These are phyloP conservation scores for Kuschelorhynchus macadamiae DNA, from an alignment of 2,888 invertebrate species.

Conservation along the genomic window DNA sequence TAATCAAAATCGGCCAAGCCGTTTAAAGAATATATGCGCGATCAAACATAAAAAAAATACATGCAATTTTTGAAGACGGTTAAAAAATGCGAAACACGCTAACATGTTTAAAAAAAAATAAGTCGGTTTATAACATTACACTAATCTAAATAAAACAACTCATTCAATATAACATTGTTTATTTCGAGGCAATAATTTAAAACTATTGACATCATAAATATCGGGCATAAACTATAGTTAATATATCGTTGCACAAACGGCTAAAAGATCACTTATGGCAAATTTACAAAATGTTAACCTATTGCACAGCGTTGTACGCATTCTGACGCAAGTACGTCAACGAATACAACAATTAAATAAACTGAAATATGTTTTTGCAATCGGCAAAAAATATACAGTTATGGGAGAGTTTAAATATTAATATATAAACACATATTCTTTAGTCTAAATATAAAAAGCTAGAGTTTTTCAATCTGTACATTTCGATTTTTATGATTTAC, in stretches of 20 bases:
- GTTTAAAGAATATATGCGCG: too few species aligned
- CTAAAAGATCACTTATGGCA: not conserved
- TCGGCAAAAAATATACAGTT: conserved; percentile 46
- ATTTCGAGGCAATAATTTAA: conserved; percentile 36
- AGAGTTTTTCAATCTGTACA: conserved; percentile 24
- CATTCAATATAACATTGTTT: not conserved
- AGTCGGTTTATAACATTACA: too few species aligned
- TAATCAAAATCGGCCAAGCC: too few species aligned
- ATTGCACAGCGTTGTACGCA: not conserved
- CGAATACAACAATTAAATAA: not conserved
- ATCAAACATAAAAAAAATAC: too few species aligned
- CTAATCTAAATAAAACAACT: conserved; percentile 2
- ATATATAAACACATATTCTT: conserved; percentile 3
- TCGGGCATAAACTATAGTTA: conserved; percentile 8
- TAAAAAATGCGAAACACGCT: too few species aligned
- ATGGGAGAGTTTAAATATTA: not conserved
- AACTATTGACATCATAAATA: conserved; percentile 32
- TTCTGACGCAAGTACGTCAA: not conserved
- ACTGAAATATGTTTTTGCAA: conserved; percentile 47
- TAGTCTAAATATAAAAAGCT: conserved; percentile 11
- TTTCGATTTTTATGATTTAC: too few species aligned
- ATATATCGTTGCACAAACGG: conserved; percentile 19
- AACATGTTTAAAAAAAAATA: too few species aligned
- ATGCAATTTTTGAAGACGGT: too few species aligned
- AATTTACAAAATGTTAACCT: conserved; percentile 3